Evolutionary conservation across 2,797 vertebrate species (phyloP).

Genomic region (Jordanella pulchra): DNA sequence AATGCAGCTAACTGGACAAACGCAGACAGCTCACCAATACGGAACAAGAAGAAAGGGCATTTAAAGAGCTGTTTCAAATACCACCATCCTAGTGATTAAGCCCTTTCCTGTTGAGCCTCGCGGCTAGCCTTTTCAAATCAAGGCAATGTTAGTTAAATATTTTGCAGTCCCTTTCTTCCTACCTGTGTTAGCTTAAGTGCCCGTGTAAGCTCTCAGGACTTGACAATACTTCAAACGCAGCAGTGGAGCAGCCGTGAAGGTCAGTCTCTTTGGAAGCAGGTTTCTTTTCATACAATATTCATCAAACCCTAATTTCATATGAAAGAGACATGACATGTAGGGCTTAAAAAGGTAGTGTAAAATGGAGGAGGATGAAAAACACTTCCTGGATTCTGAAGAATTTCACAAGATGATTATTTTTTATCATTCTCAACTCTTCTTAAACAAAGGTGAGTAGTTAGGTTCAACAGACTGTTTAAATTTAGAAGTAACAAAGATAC

Average conservation of each 20-base stretch:
- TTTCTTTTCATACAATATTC: conserved; percentile 78
- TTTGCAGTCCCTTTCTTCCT: conserved; percentile 58
- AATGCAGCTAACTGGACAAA: conserved; percentile 55
- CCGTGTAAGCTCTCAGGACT: conserved; percentile 57
- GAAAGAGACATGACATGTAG: conserved; percentile 68
- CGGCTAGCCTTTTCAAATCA: conserved; percentile 70
- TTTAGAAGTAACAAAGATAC: no score
- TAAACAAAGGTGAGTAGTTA: no score
- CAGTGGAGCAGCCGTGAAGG: conserved; percentile 72
- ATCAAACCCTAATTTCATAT: conserved; percentile 78
- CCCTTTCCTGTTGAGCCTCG: conserved; percentile 54
- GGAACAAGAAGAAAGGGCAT: conserved; percentile 70
- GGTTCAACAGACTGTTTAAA: no score
- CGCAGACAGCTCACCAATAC: conserved; percentile 71
- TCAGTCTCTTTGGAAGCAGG: conserved; percentile 65
- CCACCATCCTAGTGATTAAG: conserved; percentile 66
- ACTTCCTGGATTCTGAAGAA: conserved; percentile 28
- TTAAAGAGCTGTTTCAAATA: conserved; percentile 67
- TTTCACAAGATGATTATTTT: conserved; percentile 14
- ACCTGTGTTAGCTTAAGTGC: conserved; percentile 63
- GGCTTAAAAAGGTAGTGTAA: conserved; percentile 67
- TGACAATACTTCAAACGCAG: conserved; percentile 68
- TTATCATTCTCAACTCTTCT: no score
- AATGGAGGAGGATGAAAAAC: conserved; percentile 60
- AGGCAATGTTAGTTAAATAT: conserved; percentile 68